These are phyloP conservation scores for Coreius guichenoti DNA, from an alignment of 2,797 vertebrate genomes.

Conservation along the genomic window DNA sequence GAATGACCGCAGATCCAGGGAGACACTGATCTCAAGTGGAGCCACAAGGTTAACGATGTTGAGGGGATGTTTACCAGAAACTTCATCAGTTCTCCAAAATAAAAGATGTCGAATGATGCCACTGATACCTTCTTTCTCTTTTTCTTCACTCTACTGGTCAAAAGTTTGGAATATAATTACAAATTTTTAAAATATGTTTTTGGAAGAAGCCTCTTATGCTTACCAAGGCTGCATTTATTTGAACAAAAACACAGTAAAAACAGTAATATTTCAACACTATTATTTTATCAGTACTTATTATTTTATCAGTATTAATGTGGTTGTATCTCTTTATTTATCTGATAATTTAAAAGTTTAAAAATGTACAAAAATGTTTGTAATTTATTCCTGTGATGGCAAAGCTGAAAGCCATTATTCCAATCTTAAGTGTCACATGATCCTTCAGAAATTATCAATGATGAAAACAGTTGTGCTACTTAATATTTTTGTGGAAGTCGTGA, in stretches of 20 bases:
- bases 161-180: not conserved
- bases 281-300: not conserved
- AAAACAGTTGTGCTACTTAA: not conserved
- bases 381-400: not conserved
- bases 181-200: not conserved
- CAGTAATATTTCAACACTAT: not conserved
- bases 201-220: not conserved
- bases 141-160: not conserved
- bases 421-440: not conserved
- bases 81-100: not conserved
- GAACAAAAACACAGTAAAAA: not conserved
- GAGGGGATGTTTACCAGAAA: not conserved
- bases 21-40: slow-evolving; percentile 56
- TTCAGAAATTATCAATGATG: not conserved
- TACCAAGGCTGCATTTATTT: not conserved
- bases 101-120: not conserved
- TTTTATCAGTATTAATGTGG: too few relatives aligned
- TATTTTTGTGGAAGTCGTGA: not conserved
- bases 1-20: slow-evolving; percentile 56
- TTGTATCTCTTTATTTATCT: too few relatives aligned
- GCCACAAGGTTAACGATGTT: slow-evolving; percentile 26
- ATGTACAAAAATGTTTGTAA: too few relatives aligned
- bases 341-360: too few relatives aligned
- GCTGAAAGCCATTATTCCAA: not conserved
- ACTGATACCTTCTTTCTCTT: not conserved